Evolutionary conservation across 2,113 vertebrate species (phyloP).

Genomic region (Notothenia rossii): DNA sequence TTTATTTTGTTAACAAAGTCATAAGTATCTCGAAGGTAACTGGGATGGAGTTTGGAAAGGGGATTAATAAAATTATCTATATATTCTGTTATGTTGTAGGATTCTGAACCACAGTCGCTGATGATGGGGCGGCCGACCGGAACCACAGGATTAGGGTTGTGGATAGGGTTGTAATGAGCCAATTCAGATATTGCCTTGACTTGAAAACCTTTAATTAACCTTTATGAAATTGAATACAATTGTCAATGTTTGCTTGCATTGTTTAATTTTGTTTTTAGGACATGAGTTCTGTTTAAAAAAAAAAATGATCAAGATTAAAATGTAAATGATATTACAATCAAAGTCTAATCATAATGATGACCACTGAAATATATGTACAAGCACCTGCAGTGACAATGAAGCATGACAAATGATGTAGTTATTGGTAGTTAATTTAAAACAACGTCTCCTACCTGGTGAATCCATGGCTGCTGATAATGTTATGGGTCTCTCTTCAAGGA

Average conservation of each 20-base stretch:
- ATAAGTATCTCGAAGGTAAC: too few species aligned
- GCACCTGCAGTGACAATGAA: background rate
- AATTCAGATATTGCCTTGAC: background rate
- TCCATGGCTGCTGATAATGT: constrained; percentile 50
- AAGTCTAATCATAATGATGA: background rate
- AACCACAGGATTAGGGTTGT: too few species aligned
- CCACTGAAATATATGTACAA: background rate
- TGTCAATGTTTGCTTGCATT: background rate
- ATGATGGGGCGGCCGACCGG: too few species aligned
- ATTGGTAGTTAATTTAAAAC: too few species aligned
- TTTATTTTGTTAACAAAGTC: too few species aligned
- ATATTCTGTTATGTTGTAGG: too few species aligned
- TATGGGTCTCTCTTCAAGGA: background rate
- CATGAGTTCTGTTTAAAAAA: background rate
- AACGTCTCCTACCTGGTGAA: constrained; percentile 52
- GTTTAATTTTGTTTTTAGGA: background rate
- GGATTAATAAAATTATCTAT: too few species aligned
- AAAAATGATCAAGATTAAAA: background rate
- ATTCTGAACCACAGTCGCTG: too few species aligned
- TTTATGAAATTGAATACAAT: background rate
- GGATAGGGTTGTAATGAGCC: background rate
- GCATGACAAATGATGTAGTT: background rate
- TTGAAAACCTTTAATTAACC: background rate
- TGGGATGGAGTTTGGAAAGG: too few species aligned
- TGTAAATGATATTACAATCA: background rate